Conservation (phyloP, 2,113 vertebrate species). For the Catharus minimus region DNA sequence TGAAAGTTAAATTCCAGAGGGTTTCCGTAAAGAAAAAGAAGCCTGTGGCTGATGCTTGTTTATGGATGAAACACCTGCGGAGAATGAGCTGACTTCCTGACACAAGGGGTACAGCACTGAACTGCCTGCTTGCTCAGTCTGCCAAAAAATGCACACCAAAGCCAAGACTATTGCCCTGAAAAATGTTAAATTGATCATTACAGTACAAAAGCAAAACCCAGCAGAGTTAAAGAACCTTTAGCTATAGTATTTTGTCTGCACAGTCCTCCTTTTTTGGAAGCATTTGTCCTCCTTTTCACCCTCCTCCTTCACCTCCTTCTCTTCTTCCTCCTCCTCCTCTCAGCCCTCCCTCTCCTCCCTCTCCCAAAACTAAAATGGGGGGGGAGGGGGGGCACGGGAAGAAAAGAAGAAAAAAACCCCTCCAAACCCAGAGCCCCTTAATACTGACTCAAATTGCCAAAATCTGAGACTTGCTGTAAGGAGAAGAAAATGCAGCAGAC, state of each 20-base stretch:
- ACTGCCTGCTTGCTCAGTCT: constrained; percentile 44
- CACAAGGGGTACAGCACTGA: constrained; percentile 38
- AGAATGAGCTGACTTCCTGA: constrained; percentile 67
- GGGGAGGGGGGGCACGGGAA: neutral
- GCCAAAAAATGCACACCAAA: constrained; percentile 24
- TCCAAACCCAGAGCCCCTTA: constrained; percentile 18
- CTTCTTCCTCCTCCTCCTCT: neutral
- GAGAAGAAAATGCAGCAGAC: constrained; percentile 39
- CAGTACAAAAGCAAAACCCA: constrained; percentile 40
- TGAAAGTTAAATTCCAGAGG: constrained; percentile 84
- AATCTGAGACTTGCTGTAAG: constrained; percentile 43
- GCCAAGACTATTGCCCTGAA: constrained; percentile 50
- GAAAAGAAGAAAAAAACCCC: neutral
- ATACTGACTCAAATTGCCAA: constrained; percentile 31
- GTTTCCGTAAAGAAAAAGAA: constrained; percentile 79
- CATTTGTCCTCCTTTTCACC: constrained; percentile 38
- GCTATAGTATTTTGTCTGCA: constrained; percentile 29
- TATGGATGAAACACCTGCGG: constrained; percentile 78
- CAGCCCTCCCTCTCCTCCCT: neutral
- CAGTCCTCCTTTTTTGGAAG: constrained; percentile 44
- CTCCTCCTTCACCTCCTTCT: neutral
- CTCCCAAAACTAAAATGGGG: neutral
- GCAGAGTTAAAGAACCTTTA: constrained; percentile 36
- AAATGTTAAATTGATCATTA: constrained; percentile 59
- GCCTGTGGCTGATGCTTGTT: constrained; percentile 70